phyloP scores from a whole-genome alignment of 2,888 invertebrate genomes.

The Orchesellides sinensis region DNA sequence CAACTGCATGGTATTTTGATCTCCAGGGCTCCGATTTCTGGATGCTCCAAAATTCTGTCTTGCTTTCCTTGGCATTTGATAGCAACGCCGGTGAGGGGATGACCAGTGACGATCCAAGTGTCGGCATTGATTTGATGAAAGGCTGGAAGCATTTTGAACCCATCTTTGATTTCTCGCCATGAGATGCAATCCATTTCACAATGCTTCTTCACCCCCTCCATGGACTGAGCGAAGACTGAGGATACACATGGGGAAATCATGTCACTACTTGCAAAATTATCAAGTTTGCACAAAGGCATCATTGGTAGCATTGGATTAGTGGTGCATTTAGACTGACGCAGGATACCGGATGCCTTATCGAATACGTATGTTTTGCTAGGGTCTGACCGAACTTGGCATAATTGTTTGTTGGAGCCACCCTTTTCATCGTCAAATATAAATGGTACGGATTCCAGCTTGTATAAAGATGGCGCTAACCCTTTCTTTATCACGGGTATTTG shows the following conservation, averaged over 20 bases:
- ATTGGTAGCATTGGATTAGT: no score
- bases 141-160: conserved; percentile 50
- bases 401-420: conserved; percentile 27
- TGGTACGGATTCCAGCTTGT: conserved; percentile 63
- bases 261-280: conserved; percentile 36
- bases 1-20: conserved; percentile 66
- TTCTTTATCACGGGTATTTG: conserved; percentile 58
- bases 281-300: conserved; percentile 62
- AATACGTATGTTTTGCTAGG: conserved; percentile 55
- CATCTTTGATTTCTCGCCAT: conserved; percentile 41
- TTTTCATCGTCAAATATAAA: conserved; percentile 64
- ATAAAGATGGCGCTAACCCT: conserved; percentile 43
- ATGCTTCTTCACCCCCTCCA: conserved; percentile 56
- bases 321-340: conserved; percentile 56
- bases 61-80: conserved; percentile 65
- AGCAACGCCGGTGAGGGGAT: conserved; percentile 47
- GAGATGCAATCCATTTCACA: conserved; percentile 65
- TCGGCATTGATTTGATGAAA: conserved; percentile 59
- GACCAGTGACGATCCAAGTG: conserved; percentile 64
- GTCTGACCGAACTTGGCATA: conserved; percentile 61
- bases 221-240: conserved; percentile 56
- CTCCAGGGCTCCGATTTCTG: conserved; percentile 64
- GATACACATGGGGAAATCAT: conserved; percentile 65
- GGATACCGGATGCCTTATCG: conserved; percentile 51
- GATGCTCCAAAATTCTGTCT: conserved; percentile 49